Conservation (phyloP, 2,888 invertebrate species). For the Venusia cambrica region DNA sequence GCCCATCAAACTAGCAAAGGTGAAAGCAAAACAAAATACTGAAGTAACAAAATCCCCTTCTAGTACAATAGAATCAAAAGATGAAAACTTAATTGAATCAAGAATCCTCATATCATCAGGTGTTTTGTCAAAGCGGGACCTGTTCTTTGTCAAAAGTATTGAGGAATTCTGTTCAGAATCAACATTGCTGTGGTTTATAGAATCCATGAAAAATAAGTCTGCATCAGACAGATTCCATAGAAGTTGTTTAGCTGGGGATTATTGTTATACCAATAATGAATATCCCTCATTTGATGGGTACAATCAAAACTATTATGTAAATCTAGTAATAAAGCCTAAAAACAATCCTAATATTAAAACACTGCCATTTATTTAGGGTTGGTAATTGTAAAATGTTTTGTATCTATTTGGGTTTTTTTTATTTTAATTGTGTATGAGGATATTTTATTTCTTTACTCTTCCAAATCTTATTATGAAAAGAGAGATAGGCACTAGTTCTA, state of each 20-base stretch:
- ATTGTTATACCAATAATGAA: not conserved
- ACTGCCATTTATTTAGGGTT: too few relatives aligned
- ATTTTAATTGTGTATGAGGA: too few relatives aligned
- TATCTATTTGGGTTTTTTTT: too few relatives aligned
- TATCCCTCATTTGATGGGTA: not conserved
- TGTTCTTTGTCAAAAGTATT: conserved; percentile 43
- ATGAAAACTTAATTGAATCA: conserved; percentile 3
- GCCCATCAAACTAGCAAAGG: conserved; percentile 7
- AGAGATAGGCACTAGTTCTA: too few relatives aligned
- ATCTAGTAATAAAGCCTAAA: conserved; percentile 12
- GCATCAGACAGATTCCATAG: conserved; percentile 8
- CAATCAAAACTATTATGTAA: conserved; percentile 17
- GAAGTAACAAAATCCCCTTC: not conserved
- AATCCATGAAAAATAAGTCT: conserved; percentile 20
- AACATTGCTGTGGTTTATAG: conserved; percentile 45
- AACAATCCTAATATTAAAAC: too few relatives aligned
- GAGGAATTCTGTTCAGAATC: conserved; percentile 33
- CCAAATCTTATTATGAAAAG: too few relatives aligned
- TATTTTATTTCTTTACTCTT: too few relatives aligned
- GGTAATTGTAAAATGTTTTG: too few relatives aligned
- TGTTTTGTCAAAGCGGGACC: conserved; percentile 39
- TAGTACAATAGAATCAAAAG: not conserved
- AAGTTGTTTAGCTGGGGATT: conserved; percentile 22
- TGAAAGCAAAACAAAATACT: too few relatives aligned
- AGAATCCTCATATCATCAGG: conserved; percentile 18